phyloP scores from a whole-genome alignment of 2,113 vertebrate species.

The Pan paniscus region DNA sequence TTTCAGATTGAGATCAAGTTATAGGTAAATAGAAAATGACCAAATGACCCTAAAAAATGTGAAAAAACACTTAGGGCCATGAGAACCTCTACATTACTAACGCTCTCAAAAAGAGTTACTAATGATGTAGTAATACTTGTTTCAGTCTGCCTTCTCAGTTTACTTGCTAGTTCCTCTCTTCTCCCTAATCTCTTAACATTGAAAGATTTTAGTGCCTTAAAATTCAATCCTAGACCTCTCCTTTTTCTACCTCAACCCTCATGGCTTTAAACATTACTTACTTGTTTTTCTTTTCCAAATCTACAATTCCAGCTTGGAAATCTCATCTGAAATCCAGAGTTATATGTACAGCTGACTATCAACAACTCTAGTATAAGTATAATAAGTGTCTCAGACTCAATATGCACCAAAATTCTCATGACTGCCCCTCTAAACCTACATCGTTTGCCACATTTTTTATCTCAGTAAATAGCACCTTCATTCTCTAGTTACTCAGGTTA shows the following conservation, averaged over 20 bases:
- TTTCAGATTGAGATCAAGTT: background rate
- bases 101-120: no score
- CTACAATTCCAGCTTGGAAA: background rate
- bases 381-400: background rate
- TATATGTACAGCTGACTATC: background rate
- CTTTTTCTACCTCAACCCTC: background rate
- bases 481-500: background rate
- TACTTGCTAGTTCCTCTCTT: background rate
- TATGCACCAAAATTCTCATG: background rate
- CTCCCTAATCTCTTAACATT: background rate
- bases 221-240: background rate
- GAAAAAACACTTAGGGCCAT: background rate
- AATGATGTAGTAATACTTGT: background rate
- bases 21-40: background rate
- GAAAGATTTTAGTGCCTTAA: background rate
- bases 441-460: background rate
- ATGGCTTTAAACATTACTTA: background rate
- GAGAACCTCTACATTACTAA: no score
- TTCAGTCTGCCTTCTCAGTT: background rate
- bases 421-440: fast-evolving
- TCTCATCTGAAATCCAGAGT: background rate
- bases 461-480: background rate
- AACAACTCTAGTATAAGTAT: background rate
- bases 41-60: background rate
- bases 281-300: background rate